Conservation (phyloP, 2,113 vertebrate genomes). For the Oplegnathus fasciatus region DNA sequence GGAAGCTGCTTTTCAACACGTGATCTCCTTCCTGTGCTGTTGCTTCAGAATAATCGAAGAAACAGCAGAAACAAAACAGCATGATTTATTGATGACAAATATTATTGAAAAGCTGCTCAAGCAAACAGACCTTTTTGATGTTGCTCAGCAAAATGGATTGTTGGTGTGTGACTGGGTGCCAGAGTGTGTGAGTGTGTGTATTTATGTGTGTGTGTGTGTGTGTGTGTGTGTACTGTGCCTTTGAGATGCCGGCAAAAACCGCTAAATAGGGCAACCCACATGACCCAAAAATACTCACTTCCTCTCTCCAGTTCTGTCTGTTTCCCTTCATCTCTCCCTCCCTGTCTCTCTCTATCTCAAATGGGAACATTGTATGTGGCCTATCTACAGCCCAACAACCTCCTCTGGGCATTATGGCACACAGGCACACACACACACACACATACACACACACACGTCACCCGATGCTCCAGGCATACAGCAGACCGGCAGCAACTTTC, state of each 20-base stretch:
- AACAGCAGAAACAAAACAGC: slow-evolving; percentile 43
- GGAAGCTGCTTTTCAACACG: neutral
- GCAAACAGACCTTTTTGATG: slow-evolving; percentile 59
- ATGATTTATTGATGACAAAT: slow-evolving; percentile 69
- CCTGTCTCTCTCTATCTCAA: slow-evolving; percentile 56
- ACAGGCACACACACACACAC: slow-evolving; percentile 34
- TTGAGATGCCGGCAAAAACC: slow-evolving; percentile 62
- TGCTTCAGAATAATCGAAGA: slow-evolving; percentile 1
- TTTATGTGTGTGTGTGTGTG: slow-evolving; percentile 9
- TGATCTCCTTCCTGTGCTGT: neutral
- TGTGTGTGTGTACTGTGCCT: slow-evolving; percentile 37
- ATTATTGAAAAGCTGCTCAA: slow-evolving; percentile 50
- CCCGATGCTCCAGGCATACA: slow-evolving; percentile 66
- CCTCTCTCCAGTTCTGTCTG: slow-evolving; percentile 63
- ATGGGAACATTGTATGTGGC: slow-evolving; percentile 75
- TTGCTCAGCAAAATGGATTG: slow-evolving; percentile 66
- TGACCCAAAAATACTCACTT: slow-evolving; percentile 78
- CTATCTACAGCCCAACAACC: slow-evolving; percentile 76
- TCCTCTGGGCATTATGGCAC: slow-evolving; percentile 77
- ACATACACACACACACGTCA: slow-evolving; percentile 42
- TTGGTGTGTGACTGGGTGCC: slow-evolving; percentile 16
- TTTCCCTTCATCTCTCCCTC: slow-evolving; percentile 61
- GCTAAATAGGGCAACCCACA: slow-evolving; percentile 80
- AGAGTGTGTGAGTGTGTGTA: neutral
- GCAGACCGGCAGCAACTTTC: slow-evolving; percentile 72